Conservation (phyloP, 2,797 vertebrate genomes). For the Rhabdomys pumilio region DNA sequence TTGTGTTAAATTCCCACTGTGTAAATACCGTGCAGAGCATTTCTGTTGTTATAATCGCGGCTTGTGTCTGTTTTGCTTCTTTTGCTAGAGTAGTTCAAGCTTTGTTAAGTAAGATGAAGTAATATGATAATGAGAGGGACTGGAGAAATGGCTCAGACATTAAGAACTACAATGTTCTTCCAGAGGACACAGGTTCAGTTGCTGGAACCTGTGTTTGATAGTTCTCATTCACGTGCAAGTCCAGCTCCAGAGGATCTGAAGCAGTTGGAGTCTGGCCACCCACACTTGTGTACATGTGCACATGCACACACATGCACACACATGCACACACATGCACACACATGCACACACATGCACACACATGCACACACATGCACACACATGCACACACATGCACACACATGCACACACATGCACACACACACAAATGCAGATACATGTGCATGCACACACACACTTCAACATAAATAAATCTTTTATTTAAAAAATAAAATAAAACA, state of each 20-base stretch:
- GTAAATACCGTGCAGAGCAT: not conserved
- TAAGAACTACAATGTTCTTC: not conserved
- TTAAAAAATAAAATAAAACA: not conserved
- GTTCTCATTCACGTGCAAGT: not conserved
- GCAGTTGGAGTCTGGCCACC: not conserved
- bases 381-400: not conserved
- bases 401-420: too few relatives aligned
- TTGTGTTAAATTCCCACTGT: not conserved
- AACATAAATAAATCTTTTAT: not conserved
- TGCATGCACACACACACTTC: not conserved
- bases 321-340: too few relatives aligned
- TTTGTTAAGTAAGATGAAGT: conserved; percentile 1
- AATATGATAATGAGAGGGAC: not conserved
- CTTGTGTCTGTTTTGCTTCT: not conserved
- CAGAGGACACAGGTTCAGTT: not conserved
- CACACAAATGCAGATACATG: rapidly evolving
- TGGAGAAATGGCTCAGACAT: not conserved
- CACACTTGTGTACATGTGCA: not conserved
- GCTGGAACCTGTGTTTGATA: not conserved
- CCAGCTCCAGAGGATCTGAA: not conserved
- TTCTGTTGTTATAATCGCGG: not conserved
- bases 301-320: too few relatives aligned
- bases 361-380: not conserved
- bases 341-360: not conserved
- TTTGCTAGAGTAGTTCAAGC: not conserved